A percentile compares a stretch with the other conserved stretches of the same genome.
Conservation (phyloP, 2,888 invertebrate species). For the Tetrapedia diversipes region DNA sequence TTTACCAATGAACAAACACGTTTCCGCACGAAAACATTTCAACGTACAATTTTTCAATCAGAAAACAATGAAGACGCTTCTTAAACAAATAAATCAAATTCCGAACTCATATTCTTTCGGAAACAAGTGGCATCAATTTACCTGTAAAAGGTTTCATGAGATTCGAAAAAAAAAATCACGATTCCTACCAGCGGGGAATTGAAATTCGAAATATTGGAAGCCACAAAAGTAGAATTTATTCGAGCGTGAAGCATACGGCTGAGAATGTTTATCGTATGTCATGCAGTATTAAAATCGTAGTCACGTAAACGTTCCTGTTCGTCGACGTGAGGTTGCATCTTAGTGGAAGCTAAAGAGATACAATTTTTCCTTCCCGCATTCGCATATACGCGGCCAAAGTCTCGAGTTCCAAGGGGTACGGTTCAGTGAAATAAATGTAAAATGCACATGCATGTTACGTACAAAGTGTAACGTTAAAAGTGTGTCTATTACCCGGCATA, state of each 20-base stretch:
- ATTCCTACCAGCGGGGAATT: background rate
- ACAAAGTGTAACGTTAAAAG: constrained; percentile 14
- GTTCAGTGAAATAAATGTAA: constrained; percentile 32
- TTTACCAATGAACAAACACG: too few relatives aligned
- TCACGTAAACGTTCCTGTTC: constrained; percentile 53
- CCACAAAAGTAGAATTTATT: constrained; percentile 17
- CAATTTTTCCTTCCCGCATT: constrained; percentile 44
- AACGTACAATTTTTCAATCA: too few relatives aligned
- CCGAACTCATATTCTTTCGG: too few relatives aligned
- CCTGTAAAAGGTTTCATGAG: too few relatives aligned
- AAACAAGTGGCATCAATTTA: too few relatives aligned
- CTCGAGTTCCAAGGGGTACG: constrained; percentile 13
- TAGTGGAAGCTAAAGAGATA: constrained; percentile 48
- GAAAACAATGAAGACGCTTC: too few relatives aligned
- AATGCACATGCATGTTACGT: constrained; percentile 14
- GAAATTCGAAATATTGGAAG: constrained; percentile 11
- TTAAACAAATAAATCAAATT: too few relatives aligned
- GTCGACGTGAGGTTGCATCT: constrained; percentile 55
- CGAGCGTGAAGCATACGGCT: background rate
- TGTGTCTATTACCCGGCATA: background rate
- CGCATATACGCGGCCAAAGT: constrained; percentile 23
- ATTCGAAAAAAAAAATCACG: background rate
- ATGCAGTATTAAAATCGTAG: constrained; percentile 40
- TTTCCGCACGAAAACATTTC: too few relatives aligned
- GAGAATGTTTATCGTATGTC: constrained; percentile 22